Evolutionary conservation across 2,888 invertebrate species (phyloP).

Genomic region (Heliconius sara): DNA sequence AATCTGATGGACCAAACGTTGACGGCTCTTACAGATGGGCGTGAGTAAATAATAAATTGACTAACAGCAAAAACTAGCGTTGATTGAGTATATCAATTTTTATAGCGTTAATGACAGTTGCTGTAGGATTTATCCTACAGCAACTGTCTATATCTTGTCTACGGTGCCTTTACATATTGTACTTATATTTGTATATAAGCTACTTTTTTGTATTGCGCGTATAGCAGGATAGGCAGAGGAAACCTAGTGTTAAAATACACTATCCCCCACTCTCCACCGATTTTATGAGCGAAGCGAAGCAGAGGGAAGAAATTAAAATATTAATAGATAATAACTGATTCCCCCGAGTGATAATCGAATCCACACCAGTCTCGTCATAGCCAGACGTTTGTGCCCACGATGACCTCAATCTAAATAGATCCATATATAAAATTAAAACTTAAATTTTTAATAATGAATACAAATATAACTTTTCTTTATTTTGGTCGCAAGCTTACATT

Average conservation of each 20-base stretch:
- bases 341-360: no score
- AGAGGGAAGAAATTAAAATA: no score
- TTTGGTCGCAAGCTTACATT: no score
- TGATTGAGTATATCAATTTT: constrained; percentile 3
- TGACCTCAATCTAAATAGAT: background rate
- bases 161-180: background rate
- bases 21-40: constrained; percentile 87
- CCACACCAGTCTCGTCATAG: no score
- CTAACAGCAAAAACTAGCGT: background rate
- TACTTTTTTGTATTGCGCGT: no score
- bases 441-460: background rate
- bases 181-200: background rate
- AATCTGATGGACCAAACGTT: constrained; percentile 85
- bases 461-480: no score
- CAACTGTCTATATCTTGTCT: background rate
- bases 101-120: background rate
- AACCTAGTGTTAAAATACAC: no score
- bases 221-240: no score
- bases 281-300: no score
- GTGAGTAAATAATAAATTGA: constrained; percentile 60
- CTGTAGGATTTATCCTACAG: background rate
- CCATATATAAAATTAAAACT: background rate
- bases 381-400: no score
- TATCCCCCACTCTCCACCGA: no score
- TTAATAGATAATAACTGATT: no score